Evolutionary conservation across 2,888 invertebrate genomes (phyloP).

Genomic region (Clanis bilineata): DNA sequence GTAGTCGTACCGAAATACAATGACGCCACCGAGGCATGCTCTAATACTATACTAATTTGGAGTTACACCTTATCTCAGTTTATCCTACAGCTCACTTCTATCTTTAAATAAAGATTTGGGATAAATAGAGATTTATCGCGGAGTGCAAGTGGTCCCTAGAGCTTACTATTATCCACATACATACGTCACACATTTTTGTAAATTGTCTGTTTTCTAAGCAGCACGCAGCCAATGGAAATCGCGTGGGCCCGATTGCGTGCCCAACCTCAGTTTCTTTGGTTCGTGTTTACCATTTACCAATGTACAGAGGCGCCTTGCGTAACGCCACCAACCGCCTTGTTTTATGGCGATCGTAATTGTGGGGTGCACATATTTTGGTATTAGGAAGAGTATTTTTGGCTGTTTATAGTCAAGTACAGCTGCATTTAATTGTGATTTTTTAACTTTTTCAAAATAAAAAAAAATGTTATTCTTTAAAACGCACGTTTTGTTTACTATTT

Average conservation of each 20-base stretch:
- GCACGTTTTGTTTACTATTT: no score
- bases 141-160: no score
- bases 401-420: not conserved
- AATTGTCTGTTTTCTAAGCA: not conserved
- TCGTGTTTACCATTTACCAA: conserved; percentile 12
- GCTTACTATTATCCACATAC: no score
- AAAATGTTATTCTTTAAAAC: no score
- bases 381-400: not conserved
- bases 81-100: no score
- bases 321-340: not conserved
- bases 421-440: not conserved
- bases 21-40: no score
- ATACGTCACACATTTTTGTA: not conserved
- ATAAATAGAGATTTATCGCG: no score
- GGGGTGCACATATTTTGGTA: not conserved
- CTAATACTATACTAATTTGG: no score
- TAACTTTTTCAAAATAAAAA: not conserved
- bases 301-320: conserved; percentile 15
- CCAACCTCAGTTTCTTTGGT: not conserved
- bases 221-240: not conserved
- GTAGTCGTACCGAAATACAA: no score
- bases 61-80: no score
- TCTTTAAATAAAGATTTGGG: no score
- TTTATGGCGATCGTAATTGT: conserved; percentile 9
- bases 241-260: conserved; percentile 9